Conservation (phyloP, 2,113 vertebrate genomes). For the Helogale parvula region DNA sequence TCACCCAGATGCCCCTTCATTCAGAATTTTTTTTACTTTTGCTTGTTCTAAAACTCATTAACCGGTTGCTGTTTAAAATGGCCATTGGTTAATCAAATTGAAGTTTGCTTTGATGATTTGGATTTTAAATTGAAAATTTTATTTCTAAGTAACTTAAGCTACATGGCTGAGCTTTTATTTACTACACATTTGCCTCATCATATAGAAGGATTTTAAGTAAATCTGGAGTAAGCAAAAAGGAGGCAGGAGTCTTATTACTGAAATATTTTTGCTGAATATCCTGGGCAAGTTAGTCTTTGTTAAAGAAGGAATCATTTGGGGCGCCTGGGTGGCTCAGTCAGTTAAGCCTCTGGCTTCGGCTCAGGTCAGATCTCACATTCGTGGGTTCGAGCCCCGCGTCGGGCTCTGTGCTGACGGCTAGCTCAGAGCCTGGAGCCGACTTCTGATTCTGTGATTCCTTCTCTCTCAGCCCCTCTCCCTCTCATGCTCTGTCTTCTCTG, state of each 20-base stretch:
- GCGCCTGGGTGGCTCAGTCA: too few relatives aligned
- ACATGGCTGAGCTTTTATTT: conserved; percentile 15
- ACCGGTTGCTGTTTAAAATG: conserved; percentile 8
- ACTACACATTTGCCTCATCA: conserved; percentile 19
- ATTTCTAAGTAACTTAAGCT: conserved; percentile 53
- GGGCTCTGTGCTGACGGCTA: too few relatives aligned
- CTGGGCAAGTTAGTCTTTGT: conserved; percentile 17
- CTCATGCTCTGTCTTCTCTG: too few relatives aligned
- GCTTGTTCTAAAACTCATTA: conserved; percentile 37
- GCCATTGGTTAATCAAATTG: not conserved
- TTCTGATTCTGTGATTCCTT: too few relatives aligned
- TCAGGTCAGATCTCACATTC: too few relatives aligned
- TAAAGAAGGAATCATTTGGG: conserved; percentile 8
- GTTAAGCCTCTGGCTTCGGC: too few relatives aligned
- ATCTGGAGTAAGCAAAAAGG: not conserved
- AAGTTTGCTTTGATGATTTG: conserved; percentile 40
- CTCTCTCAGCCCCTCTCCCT: too few relatives aligned
- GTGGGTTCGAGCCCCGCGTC: too few relatives aligned
- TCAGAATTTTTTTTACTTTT: conserved; percentile 20
- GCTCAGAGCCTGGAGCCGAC: too few relatives aligned
- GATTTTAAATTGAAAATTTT: conserved; percentile 48
- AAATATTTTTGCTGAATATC: conserved; percentile 47
- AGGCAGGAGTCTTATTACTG: not conserved
- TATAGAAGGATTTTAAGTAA: conserved; percentile 23
- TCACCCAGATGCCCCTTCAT: too few relatives aligned